Evolutionary conservation across 2,113 vertebrate genomes (phyloP).

Genomic region (Dasyurus viverrinus): DNA sequence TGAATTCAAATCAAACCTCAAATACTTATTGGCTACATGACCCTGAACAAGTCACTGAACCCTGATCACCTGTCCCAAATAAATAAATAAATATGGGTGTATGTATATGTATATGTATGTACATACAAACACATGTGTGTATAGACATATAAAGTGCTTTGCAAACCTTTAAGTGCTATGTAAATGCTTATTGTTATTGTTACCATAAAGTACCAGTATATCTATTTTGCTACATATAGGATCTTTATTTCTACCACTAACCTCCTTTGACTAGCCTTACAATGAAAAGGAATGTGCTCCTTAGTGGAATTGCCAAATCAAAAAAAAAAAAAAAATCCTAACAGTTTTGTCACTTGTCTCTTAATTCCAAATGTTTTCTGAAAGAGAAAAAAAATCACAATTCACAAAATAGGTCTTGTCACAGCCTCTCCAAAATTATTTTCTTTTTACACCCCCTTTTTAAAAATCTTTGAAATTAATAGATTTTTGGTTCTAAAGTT

Average conservation of each 20-base stretch:
- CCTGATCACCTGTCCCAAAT: neutral
- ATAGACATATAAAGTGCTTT: neutral
- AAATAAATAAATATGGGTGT: neutral
- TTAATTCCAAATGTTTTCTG: neutral
- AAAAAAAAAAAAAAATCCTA: neutral
- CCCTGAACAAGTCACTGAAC: neutral
- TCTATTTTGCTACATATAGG: neutral
- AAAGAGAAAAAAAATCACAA: neutral
- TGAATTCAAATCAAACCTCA: neutral
- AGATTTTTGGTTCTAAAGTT: neutral
- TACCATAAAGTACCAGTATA: neutral
- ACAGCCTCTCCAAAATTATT: neutral
- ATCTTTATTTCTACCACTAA: neutral
- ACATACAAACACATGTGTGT: no score
- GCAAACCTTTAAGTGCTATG: neutral
- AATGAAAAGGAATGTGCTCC: neutral
- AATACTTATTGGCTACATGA: neutral
- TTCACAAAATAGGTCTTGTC: neutral
- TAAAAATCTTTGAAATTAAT: neutral
- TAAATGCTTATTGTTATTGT: neutral
- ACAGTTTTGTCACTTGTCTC: neutral
- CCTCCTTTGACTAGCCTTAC: neutral
- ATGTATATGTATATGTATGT: no score
- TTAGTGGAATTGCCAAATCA: neutral
- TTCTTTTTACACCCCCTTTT: neutral